Evolutionary conservation across 2,888 invertebrate species (phyloP).

Genomic region (Pseudococcus jackbeardsleyi): DNA sequence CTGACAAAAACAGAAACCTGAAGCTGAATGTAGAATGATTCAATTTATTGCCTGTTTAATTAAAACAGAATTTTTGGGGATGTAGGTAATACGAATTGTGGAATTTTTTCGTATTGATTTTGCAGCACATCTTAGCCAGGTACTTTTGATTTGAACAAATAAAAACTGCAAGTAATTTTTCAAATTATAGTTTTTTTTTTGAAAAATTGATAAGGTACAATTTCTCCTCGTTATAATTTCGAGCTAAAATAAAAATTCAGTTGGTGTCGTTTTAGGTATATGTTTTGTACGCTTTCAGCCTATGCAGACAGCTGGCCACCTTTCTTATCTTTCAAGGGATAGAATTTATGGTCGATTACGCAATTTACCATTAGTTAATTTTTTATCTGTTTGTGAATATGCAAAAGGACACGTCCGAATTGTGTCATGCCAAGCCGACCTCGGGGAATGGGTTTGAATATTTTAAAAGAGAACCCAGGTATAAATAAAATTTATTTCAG

Average conservation of each 20-base stretch:
- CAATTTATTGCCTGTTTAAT: not conserved
- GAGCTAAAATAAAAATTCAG: too few relatives aligned
- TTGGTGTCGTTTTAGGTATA: not conserved
- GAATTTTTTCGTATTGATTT: not conserved
- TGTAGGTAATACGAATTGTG: not conserved
- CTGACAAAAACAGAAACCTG: not conserved
- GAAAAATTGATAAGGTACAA: not conserved
- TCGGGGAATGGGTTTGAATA: not conserved
- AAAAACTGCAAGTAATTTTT: not conserved
- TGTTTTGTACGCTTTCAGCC: not conserved
- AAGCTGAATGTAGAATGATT: not conserved
- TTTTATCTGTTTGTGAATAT: constrained; percentile 19
- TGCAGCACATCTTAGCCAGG: too few relatives aligned
- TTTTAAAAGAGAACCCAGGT: not conserved
- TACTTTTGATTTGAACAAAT: too few relatives aligned
- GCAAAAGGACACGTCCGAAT: constrained; percentile 14
- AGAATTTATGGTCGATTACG: not conserved
- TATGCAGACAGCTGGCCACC: not conserved
- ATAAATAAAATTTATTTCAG: not conserved
- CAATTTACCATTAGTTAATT: constrained; percentile 5
- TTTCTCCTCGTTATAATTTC: too few relatives aligned
- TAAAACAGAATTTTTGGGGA: not conserved
- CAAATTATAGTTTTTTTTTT: not conserved
- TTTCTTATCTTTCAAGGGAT: not conserved
- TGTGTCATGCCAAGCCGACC: not conserved